These are phyloP conservation scores for Nomada flava DNA, from an alignment of 2,888 invertebrate species.

Conservation along the genomic window DNA sequence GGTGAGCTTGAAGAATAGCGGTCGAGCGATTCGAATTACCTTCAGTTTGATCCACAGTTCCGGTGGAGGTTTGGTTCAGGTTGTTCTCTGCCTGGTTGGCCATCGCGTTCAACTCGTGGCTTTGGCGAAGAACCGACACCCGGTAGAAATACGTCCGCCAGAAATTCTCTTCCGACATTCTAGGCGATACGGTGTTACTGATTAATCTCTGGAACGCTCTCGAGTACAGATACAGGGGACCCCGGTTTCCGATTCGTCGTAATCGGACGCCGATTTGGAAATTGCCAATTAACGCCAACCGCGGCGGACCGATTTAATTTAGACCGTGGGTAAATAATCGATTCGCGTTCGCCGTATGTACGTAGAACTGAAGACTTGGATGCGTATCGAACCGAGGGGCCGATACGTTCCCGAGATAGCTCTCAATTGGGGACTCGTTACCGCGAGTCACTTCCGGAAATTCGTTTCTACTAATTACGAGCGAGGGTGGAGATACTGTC, in stretches of 20 bases:
- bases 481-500: not conserved
- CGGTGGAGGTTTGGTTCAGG: constrained; percentile 79
- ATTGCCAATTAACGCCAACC: constrained; percentile 43
- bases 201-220: constrained; percentile 34
- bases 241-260: constrained; percentile 5
- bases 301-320: constrained; percentile 37
- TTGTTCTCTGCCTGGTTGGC: constrained; percentile 82
- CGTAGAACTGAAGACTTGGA: not conserved
- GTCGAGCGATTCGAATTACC: constrained; percentile 82
- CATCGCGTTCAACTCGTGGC: constrained; percentile 92
- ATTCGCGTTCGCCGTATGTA: not conserved
- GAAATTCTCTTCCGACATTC: constrained; percentile 98
- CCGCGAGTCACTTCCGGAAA: constrained; percentile 6
- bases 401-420: constrained; percentile 5
- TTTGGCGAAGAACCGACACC: constrained; percentile 98
- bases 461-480: not conserved
- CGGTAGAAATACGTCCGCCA: constrained; percentile 99
- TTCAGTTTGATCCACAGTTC: constrained; percentile 86
- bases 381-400: not conserved
- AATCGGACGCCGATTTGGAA: constrained; percentile 39
- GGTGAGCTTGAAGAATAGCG: constrained; percentile 22
- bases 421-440: not conserved
- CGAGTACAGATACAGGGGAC: not conserved
- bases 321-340: constrained; percentile 36
- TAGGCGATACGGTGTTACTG: constrained; percentile 77